A percentile compares a stretch with the other conserved stretches of the same genome.
Evolutionary conservation across 2,888 invertebrate species (phyloP).

Genomic region (Icerya purchasi): DNA sequence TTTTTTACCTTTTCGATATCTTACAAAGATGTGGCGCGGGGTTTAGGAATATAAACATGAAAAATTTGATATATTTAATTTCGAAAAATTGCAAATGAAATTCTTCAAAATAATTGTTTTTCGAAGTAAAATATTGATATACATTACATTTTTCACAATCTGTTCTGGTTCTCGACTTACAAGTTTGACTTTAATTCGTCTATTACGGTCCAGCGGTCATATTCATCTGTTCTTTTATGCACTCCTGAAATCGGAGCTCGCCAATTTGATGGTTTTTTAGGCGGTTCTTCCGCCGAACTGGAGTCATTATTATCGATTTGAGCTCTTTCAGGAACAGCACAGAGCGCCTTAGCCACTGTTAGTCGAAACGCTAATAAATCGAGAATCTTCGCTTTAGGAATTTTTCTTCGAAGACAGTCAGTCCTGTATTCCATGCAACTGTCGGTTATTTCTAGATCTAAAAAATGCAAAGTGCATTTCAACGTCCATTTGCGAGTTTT

Average conservation of each 20-base stretch:
- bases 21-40: not conserved
- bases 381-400: not conserved
- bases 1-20: not conserved
- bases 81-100: not conserved
- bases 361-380: not conserved
- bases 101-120: not conserved
- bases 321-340: too few relatives aligned
- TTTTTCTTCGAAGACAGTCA: not conserved
- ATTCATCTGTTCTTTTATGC: not conserved
- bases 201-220: not conserved
- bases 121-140: not conserved
- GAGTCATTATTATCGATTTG: too few relatives aligned
- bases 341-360: too few relatives aligned
- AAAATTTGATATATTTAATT: not conserved
- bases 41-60: not conserved
- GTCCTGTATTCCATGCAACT: not conserved
- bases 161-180: not conserved
- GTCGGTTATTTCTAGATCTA: not conserved
- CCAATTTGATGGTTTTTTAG: not conserved
- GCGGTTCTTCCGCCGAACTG: not conserved
- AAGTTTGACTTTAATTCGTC: not conserved
- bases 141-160: not conserved
- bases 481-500: too few relatives aligned
- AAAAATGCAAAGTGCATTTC: slow-evolving; percentile 1
- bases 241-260: not conserved